Percentiles rank a stretch among this genome's conserved stretches.
Conservation (phyloP, 2,888 invertebrate species). For the Muscina levida region DNA sequence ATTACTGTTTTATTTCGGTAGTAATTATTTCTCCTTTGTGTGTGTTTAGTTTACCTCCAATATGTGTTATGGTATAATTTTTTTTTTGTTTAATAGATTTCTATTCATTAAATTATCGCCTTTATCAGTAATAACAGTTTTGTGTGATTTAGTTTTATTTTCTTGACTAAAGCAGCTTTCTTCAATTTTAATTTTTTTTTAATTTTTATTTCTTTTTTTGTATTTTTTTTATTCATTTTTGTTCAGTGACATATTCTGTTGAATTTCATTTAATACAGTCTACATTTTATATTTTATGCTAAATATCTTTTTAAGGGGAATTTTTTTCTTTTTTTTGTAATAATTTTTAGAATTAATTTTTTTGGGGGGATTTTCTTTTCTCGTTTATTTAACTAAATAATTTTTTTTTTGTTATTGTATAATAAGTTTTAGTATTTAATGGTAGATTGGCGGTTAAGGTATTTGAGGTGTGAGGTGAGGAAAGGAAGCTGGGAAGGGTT, state of each 20-base stretch:
- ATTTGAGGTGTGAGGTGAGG: background rate
- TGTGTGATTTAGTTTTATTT: background rate
- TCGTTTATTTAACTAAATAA: conserved; percentile 29
- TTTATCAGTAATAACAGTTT: conserved; percentile 61
- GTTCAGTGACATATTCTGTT: conserved; percentile 41
- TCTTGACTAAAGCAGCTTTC: conserved; percentile 55
- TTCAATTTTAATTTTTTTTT: background rate
- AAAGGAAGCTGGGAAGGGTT: too few relatives aligned
- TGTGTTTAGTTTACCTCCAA: too few relatives aligned
- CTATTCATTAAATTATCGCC: conserved; percentile 58
- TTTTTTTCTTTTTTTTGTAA: conserved; percentile 24
- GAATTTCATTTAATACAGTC: conserved; percentile 57
- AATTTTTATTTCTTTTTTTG: conserved; percentile 35
- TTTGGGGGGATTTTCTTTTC: background rate
- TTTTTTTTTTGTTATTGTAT: conserved; percentile 16
- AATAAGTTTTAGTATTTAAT: conserved; percentile 14
- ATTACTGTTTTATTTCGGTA: conserved; percentile 31
- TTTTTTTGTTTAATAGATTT: conserved; percentile 64
- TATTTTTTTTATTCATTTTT: conserved; percentile 34
- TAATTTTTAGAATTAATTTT: background rate
- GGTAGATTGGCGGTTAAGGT: background rate
- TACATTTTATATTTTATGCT: conserved; percentile 58
- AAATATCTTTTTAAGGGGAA: conserved; percentile 34
- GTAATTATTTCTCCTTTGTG: conserved; percentile 25
- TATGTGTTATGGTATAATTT: conserved; percentile 60